Conservation (phyloP, 2,797 vertebrate genomes). For the Gymnodraco acuticeps region DNA sequence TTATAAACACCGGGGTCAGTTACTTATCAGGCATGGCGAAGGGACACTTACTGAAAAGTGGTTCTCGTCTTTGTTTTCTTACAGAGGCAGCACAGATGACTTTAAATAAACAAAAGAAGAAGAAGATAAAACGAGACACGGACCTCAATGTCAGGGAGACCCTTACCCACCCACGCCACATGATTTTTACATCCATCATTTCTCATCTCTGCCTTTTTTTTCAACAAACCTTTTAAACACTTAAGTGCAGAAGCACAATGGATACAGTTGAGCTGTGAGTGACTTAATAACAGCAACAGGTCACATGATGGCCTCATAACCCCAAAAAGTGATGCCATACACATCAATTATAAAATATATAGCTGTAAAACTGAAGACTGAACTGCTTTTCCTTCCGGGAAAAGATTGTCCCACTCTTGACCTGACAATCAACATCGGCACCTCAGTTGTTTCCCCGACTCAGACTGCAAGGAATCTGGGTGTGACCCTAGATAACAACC, state of each 20-base stretch:
- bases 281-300: not conserved
- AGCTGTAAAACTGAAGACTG: not conserved
- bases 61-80: conserved; percentile 85
- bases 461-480: no score
- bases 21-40: conserved; percentile 90
- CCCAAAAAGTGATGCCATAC: not conserved
- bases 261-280: not conserved
- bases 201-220: conserved; percentile 4
- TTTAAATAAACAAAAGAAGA: conserved; percentile 73
- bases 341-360: not conserved
- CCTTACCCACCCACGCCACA: conserved; percentile 26
- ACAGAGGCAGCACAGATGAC: conserved; percentile 86
- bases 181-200: conserved; percentile 23
- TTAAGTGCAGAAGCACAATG: not conserved
- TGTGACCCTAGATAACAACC: no score
- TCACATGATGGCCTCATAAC: not conserved
- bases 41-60: conserved; percentile 85
- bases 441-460: no score
- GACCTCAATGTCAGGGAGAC: conserved; percentile 41
- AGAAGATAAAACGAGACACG: conserved; percentile 67
- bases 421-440: no score
- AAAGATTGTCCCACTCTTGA: no score
- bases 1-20: conserved; percentile 94
- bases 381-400: no score
- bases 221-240: conserved; percentile 10